Evolutionary conservation across 2,888 invertebrate species (phyloP).

Genomic region (Ectemnius continuus): DNA sequence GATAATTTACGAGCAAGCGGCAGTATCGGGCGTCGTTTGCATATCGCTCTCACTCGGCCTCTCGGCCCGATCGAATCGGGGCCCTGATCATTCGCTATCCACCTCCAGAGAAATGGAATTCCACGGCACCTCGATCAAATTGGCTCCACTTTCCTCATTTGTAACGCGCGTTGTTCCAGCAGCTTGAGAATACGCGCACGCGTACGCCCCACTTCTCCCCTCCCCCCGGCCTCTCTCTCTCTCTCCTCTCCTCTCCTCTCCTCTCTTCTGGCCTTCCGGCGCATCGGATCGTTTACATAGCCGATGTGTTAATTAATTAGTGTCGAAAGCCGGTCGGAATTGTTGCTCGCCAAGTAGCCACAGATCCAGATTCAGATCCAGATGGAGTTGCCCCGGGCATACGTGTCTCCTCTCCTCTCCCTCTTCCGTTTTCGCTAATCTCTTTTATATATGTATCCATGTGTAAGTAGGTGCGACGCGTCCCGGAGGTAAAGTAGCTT

Average conservation of each 20-base stretch:
- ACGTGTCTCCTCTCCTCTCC: too few species aligned
- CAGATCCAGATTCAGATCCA: slow-evolving; percentile 3
- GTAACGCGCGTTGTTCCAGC: slow-evolving; percentile 50
- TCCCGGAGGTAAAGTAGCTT: too few species aligned
- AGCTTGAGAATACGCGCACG: slow-evolving; percentile 40
- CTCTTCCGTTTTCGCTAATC: too few species aligned
- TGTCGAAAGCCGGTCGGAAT: slow-evolving; percentile 41
- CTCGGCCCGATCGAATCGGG: not conserved
- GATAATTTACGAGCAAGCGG: slow-evolving; percentile 53
- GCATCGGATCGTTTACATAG: slow-evolving; percentile 42
- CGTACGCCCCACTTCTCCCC: too few species aligned
- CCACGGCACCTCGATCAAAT: slow-evolving; percentile 35
- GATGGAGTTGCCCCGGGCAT: slow-evolving; percentile 17
- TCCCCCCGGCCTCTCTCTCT: too few species aligned
- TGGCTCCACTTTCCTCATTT: slow-evolving; percentile 45
- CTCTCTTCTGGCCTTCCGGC: too few species aligned
- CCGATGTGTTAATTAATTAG: slow-evolving; percentile 57
- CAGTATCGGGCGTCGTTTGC: slow-evolving; percentile 46
- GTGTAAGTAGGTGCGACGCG: not conserved
- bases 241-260: too few species aligned
- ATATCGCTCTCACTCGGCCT: slow-evolving; percentile 20
- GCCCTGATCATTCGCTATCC: slow-evolving; percentile 18
- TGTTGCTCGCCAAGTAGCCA: slow-evolving; percentile 29
- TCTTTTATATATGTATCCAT: slow-evolving; percentile 14
- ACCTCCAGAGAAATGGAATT: slow-evolving; percentile 47